phyloP scores from a whole-genome alignment of 2,888 invertebrate species.

The Drosophila kambysellisi region DNA sequence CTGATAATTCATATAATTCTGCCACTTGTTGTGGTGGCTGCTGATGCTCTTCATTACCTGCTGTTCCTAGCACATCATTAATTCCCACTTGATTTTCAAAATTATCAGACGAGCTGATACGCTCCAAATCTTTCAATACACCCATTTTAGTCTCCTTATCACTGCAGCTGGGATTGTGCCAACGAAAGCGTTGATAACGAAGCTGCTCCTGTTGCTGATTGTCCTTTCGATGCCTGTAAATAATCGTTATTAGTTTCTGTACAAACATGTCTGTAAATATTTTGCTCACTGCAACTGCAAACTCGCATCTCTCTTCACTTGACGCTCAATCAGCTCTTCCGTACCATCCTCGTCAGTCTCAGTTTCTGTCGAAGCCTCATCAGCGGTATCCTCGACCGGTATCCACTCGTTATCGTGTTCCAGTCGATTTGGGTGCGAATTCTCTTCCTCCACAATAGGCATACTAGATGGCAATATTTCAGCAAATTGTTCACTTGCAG shows the following conservation, averaged over 20 bases:
- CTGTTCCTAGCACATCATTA: background rate
- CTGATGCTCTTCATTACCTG: background rate
- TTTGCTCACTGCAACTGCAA: constrained; percentile 19
- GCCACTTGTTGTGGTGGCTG: background rate
- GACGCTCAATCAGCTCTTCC: constrained; percentile 25
- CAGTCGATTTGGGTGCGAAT: constrained; percentile 1
- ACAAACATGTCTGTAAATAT: background rate
- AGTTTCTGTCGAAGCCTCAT: constrained; percentile 1
- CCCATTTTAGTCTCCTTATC: constrained; percentile 37
- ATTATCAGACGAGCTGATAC: background rate
- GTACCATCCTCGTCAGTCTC: constrained; percentile 24
- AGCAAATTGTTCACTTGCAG: background rate
- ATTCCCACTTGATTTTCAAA: constrained; percentile 5
- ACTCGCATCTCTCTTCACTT: background rate
- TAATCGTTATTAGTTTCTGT: background rate
- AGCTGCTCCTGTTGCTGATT: constrained; percentile 3
- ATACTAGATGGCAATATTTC: constrained; percentile 8
- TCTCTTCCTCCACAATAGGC: constrained; percentile 19
- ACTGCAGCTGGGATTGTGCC: constrained; percentile 56
- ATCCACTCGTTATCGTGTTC: constrained; percentile 47
- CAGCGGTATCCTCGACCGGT: constrained; percentile 40
- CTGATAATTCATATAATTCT: background rate
- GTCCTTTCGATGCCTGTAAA: constrained; percentile 2
- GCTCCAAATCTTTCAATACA: constrained; percentile 1
- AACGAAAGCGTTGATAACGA: constrained; percentile 34